Evolutionary conservation across 2,888 invertebrate genomes (phyloP), one percentile per base, ranked within the genome.

Genomic region (Luffia ferchaultella): DNA sequence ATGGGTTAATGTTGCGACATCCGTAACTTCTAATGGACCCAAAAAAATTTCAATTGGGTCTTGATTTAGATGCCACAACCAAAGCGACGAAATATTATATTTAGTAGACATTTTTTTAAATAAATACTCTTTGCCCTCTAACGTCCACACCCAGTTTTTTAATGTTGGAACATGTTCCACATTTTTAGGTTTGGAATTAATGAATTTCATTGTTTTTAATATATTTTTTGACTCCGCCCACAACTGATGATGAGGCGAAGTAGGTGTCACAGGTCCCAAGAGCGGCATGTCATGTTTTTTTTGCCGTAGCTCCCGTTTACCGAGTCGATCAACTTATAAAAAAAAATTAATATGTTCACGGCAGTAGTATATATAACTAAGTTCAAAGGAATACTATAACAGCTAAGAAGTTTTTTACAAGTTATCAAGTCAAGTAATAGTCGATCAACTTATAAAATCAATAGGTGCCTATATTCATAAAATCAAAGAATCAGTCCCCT

Each of bases 21-120:
- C 54, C 54, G 42, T 52, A 52, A 41, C 50, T 51, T 19, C 52
- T 19, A 45, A 54, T 52, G 2, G 16, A 30, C 12, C 54, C 47
- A 42, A 48, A 50, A 48, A 52, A 40, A 43, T 52, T 20, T 52
- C 52, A 2, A 49, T 16, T 2, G 52, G 49, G n/a, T 52, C 52
- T n/a, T 52, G 52, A 40, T 52, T 52, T n/a, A 52, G 50, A 40
- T 52, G 52, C 15, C 52, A 19, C 52, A 50, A 46, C 52, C 47
- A 52, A 3, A 50, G 2, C 1, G 50, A 52, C 16, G 20, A 50
- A 16, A 52, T 42, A 16, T 45, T 9, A 41, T 49, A 50, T 40
- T 40, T 40, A 40, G 40, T 40, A 40, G 15, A 40, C 40, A 40
- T 9, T 40, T 9, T 40, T 7, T 40, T 15, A 9, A 40, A 9